Evolutionary conservation across 2,888 invertebrate species (phyloP), one percentile per base, ranked within the genome.

Genomic region (Heteropelma amictum): DNA sequence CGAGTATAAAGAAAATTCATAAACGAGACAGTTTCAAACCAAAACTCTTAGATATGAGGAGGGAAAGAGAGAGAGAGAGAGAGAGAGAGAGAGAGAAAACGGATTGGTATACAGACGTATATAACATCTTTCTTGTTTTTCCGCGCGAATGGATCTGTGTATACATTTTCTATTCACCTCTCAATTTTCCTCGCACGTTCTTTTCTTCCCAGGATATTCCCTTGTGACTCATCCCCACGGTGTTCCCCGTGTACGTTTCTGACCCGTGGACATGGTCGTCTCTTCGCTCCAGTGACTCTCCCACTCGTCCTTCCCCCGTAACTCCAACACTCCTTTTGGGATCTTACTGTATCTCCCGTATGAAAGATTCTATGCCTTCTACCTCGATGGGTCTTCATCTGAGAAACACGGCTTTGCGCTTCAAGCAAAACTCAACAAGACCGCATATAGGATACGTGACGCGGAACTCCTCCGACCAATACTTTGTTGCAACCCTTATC

Each of bases 391-490:
- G 33, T 54, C 54, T 65, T 47, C 42, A 47, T n/a, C 54, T 33
- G 33, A 49, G 26, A 71, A 77, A 74, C 72, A 75, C 45, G 75
- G 60, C 51, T 77, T 72, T 70, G 64, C 56, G 77, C 75, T 75
- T 35, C 33, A 33, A 67, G 56, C 40, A 28, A 64, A 77, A 72
- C 75, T 75, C 58, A 35, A 51, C 42, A 33, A 30, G 40, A 35
- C 33, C 63, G 19, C n/a, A 49, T 35, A 38, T 49, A n/a, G n/a
- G n/a, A 49, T 53, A 60, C 42, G 47, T 35, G 7, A 8, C 23
- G 10, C 53, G 21, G 7, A 68, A 49, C 19, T 53, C 23, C 10
- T 23, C 38, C 1, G 21, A 4, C 40, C 53, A 45, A 6, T 14
- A 42, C 40, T 23, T 38, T 53, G 28, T 45, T 14, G 17, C 35